A percentile compares a stretch with the other conserved stretches of the same genome.
These are phyloP conservation scores for Sturnus vulgaris DNA, from an alignment of 2,113 vertebrate species.

Conservation along the genomic window DNA sequence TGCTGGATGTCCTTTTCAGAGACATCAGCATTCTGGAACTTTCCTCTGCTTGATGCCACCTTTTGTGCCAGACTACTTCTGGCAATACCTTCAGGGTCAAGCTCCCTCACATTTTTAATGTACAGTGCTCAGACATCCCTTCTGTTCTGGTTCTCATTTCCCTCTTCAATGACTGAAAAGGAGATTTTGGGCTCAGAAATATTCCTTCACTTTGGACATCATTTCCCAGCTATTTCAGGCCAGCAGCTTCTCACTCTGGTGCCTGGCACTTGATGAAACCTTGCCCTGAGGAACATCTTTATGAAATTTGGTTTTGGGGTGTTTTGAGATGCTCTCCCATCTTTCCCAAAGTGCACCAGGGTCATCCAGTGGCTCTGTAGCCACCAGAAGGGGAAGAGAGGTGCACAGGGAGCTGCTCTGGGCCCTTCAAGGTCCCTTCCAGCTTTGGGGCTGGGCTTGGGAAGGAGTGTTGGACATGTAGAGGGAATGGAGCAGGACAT, in stretches of 20 bases:
- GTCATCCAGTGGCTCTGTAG: background rate
- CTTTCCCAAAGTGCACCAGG: background rate
- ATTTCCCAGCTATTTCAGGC: background rate
- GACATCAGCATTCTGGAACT: background rate
- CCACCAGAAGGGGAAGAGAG: background rate
- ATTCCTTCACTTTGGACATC: background rate
- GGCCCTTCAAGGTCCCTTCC: background rate
- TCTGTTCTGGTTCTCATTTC: background rate
- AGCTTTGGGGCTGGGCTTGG: background rate
- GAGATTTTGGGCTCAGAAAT: background rate
- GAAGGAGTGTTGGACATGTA: background rate
- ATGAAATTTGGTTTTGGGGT: background rate
- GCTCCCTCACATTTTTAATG: background rate
- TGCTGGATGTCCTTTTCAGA: background rate
- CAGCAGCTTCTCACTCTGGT: background rate
- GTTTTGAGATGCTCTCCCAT: background rate
- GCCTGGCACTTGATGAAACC: too few species aligned
- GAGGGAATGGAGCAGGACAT: background rate
- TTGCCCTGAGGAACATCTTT: background rate
- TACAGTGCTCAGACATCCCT: background rate
- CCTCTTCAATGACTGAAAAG: background rate
- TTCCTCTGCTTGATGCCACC: background rate
- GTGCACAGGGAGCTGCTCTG: background rate
- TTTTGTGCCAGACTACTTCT: background rate
- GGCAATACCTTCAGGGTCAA: background rate